Evolutionary conservation across 1,140 invertebrate species (phyloP), one percentile per base, ranked within the genome.

Genomic region (Zaprionus kolodkinae): DNA sequence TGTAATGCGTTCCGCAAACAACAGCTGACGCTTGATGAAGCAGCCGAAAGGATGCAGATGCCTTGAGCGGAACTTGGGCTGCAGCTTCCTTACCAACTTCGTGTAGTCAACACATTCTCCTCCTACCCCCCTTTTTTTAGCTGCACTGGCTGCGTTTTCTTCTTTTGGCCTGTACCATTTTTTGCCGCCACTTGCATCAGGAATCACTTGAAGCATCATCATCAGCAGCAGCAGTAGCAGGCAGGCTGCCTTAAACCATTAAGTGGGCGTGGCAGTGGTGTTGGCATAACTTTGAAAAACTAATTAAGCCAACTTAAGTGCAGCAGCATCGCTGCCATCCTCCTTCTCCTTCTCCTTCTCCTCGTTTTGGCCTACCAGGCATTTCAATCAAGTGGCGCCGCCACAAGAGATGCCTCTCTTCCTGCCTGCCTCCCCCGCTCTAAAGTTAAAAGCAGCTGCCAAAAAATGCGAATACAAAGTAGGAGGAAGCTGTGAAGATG

Each of bases 221-320:
- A 17, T 43, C 54, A 13, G 52, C 54, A 63, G 71, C 36, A 63
- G 67, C 54, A 54, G 36, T 21, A 17, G 50, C 12, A 59, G 72
- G 1, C 27, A 3, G 27, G 1, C 27, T 30, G 27, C 64, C 30
- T 65, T 50, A 78, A 78, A 67, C 74, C 85, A 88, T 88, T 89
- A 89, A 89, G 75, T 72, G 81, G 84, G 84, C 84, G 84, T 88
- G 84, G 71, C 77, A 70, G 70, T 73, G 80, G 77, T 76, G 84
- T 83, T 88, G 84, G 84, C 84, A 89, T 88, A 88, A 88, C 85
- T 88, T 88, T 89, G 78, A 81, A 84, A 91, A 91, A 91, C 87
- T 91, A 91, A 91, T 91, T 91, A 91, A 91, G 87, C 82, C 88
- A 91, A 91, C 83, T 91, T 91, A 91, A 91, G 87, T 84, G 78